phyloP scores from a whole-genome alignment of 2,797 vertebrate species.

The Pristis pectinata region DNA sequence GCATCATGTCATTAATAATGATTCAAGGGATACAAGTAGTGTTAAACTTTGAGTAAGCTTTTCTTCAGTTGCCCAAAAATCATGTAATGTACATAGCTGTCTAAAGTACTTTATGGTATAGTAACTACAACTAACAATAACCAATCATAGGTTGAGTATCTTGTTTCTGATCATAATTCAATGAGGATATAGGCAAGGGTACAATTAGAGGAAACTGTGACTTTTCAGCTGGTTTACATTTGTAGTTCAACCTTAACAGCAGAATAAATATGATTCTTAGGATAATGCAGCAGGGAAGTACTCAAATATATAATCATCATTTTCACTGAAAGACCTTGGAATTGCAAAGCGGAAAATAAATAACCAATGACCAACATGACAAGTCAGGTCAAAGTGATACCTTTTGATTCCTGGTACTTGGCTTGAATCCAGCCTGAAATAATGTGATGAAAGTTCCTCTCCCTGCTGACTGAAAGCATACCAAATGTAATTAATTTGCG shows the following conservation, averaged over 20 bases:
- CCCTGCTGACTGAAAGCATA: constrained; percentile 20
- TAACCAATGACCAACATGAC: background rate
- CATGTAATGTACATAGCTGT: background rate
- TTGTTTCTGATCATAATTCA: background rate
- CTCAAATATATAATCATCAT: background rate
- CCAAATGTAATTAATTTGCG: constrained; percentile 29
- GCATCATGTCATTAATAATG: background rate
- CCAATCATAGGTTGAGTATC: background rate
- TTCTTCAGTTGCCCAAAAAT: background rate
- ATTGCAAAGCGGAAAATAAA: background rate
- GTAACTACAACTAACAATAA: background rate
- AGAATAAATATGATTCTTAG: background rate
- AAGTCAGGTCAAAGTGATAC: constrained; percentile 1
- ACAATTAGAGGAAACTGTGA: background rate
- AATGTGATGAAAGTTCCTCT: background rate
- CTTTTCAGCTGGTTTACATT: background rate
- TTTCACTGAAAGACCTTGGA: background rate
- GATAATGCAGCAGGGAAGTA: background rate
- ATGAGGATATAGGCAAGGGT: background rate
- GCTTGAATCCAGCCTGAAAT: constrained; percentile 7
- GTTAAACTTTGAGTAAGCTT: background rate
- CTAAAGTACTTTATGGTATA: background rate
- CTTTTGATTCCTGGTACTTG: constrained; percentile 4
- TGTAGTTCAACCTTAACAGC: background rate
- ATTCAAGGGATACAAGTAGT: background rate